Base-by-base conservation (phyloP, 2,888 invertebrate genomes). In the Tenthredo scrophulariae region DNA sequence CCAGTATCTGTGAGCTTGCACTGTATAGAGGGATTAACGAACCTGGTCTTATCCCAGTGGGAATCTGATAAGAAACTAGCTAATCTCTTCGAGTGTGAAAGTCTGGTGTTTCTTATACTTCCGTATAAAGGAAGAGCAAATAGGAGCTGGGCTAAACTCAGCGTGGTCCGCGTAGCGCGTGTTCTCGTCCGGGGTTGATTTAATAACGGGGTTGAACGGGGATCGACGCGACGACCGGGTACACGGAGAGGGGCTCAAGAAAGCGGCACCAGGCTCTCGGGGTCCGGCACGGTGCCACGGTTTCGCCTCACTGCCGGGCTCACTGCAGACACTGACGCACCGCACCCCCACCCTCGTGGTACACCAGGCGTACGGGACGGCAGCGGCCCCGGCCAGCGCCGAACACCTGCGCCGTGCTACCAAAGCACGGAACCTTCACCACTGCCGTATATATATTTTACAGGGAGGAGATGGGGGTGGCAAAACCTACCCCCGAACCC, bases 281-380 rank as follows among this genome's bases (percentile, higher is more conserved):
- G 84, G 77, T 50, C 65, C 84, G 58, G 92, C 91, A 91, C 92
- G 91, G 91, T 91, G 92, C 90, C 91, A 92, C 92, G 91, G 92
- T 92, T 91, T 91, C 91, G 91, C 91, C 92, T 92, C 91, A 92
- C 92, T 92, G 92, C 92, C 91, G 92, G 91, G 92, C 92, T 92
- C 92, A 92, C 92, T 92, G 92, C 92, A 92, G 92, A 90, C 91
- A 90, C 91, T 92, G 92, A 92, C 92, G 92, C 92, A 92, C 92
- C 92, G 90, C 88, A 89, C 89, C 91, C 91, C 86, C 89, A 87
- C 88, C 88, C 88, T 88, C 87, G 88, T 88, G 89, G 88, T 88
- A 88, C 88, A 88, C 88, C 88, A 87, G 85, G 86, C 87, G 86
- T 87, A 88, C 88, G 87, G 86, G 88, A 88, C 87, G 88, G 89